Evolutionary conservation across 2,797 vertebrate species (phyloP), one percentile per base, ranked within the genome.

Genomic region (Ataeniobius toweri): DNA sequence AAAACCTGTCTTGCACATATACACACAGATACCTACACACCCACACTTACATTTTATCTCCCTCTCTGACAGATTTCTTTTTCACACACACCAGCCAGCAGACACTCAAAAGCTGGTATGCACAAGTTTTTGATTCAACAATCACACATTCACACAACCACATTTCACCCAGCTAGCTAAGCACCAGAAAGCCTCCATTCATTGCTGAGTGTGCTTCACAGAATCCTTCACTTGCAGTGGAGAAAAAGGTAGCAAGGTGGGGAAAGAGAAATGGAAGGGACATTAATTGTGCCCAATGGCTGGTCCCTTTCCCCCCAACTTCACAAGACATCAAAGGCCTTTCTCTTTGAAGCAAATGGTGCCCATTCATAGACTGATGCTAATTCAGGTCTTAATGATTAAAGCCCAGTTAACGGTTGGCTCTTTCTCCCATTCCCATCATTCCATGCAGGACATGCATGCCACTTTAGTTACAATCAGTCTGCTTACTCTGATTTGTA

Each of bases 131-230:
- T n/a, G 31, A 86, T 88, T 80, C 69, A 81, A 85, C 89, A 90
- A 71, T 78, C 77, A 75, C 69, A 72, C 79, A 85, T 75, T 83
- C 88, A 88, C 76, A 84, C 78, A 79, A 51, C 72, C 80, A 79
- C 85, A 85, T 85, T 85, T 83, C 80, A 80, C 51, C 78, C 69
- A 24, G 55, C 88, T 88, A 88, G 85, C 79, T 26, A 74, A 81
- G 80, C 83, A 78, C 80, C 87, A 93, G 86, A 92, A 91, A 88
- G 86, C 86, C 76, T 86, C 90, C 77, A 89, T 94, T 93, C 92
- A 92, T 87, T 58, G 72, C 77, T 4, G 69, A 93, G 90, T 80
- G 89, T 55, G 77, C 91, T 91, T 91, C 87, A 91, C 84, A 83
- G 80, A 86, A 80, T 90, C 74, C 91, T 88, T 80, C 80, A 90